A percentile compares a stretch with the other conserved stretches of the same genome.
Conservation (phyloP, 2,888 invertebrate genomes). For the Acrocyrtus sp. region DNA sequence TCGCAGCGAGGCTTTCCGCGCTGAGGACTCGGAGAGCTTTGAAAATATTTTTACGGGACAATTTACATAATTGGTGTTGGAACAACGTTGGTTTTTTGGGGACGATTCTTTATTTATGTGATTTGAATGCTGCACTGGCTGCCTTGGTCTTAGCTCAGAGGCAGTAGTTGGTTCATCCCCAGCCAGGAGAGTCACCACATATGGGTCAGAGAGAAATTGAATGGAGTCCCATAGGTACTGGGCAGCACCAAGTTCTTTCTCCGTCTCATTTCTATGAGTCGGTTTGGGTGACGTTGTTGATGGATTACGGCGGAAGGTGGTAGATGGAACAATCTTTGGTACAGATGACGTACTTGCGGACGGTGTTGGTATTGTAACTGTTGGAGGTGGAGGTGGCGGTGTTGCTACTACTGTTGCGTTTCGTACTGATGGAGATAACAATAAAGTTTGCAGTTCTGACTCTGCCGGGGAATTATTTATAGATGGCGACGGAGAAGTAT, state of each 20-base stretch:
- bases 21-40: constrained; percentile 28
- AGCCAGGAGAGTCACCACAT: constrained; percentile 58
- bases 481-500: constrained; percentile 33
- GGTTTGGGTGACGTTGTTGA: constrained; percentile 45
- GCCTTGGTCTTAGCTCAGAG: no score
- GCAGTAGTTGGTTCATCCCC: constrained; percentile 49
- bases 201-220: constrained; percentile 60
- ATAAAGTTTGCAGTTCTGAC: constrained; percentile 29
- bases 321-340: constrained; percentile 33
- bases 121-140: constrained; percentile 3
- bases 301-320: constrained; percentile 29
- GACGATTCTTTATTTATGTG: constrained; percentile 9
- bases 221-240: constrained; percentile 63
- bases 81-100: constrained; percentile 19
- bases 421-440: constrained; percentile 25
- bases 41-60: constrained; percentile 47
- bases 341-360: constrained; percentile 4
- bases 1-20: constrained; percentile 38
- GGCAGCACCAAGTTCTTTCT: constrained; percentile 55
- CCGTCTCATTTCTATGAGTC: constrained; percentile 14
- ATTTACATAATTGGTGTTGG: constrained; percentile 35
- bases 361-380: neutral
- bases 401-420: no score
- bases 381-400: constrained; percentile 8
- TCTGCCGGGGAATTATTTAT: constrained; percentile 36